Conservation (phyloP, 2,113 vertebrate genomes). For the Tretioscincus oriximinensis region DNA sequence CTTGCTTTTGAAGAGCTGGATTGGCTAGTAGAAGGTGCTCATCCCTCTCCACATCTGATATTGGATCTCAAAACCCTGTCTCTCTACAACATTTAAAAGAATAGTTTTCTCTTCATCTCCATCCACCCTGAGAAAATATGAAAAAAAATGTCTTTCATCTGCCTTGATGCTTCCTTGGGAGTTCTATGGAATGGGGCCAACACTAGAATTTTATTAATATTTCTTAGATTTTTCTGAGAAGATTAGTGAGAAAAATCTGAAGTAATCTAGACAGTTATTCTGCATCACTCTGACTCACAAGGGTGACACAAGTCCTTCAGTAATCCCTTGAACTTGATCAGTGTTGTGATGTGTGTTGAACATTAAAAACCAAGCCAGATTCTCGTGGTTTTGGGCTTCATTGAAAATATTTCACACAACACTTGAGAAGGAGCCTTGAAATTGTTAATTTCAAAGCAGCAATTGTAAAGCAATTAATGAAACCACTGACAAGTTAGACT, state of each 20-base stretch:
- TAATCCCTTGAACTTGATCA: background rate
- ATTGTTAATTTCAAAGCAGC: conserved; percentile 38
- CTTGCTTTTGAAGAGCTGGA: too few relatives aligned
- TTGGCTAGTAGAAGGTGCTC: too few relatives aligned
- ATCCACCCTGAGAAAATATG: too few relatives aligned
- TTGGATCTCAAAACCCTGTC: too few relatives aligned
- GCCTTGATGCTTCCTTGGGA: too few relatives aligned
- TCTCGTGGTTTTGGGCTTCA: conserved; percentile 61
- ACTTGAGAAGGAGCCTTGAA: conserved; percentile 47
- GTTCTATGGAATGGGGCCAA: too few relatives aligned
- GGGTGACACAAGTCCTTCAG: background rate
- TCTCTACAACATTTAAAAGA: too few relatives aligned
- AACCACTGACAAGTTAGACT: conserved; percentile 28
- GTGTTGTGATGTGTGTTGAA: background rate
- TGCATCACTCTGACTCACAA: background rate
- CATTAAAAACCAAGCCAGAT: conserved; percentile 51
- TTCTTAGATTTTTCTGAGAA: background rate
- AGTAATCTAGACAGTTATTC: background rate
- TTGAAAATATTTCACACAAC: conserved; percentile 52
- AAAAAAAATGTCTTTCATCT: too few relatives aligned
- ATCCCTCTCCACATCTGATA: too few relatives aligned
- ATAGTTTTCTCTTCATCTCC: too few relatives aligned
- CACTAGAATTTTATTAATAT: too few relatives aligned
- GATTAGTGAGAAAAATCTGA: background rate
- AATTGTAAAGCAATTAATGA: conserved; percentile 29